Percentiles rank a stretch among this genome's conserved stretches.
Conservation (phyloP, 2,797 vertebrate species). For the Babyrousa celebensis region DNA sequence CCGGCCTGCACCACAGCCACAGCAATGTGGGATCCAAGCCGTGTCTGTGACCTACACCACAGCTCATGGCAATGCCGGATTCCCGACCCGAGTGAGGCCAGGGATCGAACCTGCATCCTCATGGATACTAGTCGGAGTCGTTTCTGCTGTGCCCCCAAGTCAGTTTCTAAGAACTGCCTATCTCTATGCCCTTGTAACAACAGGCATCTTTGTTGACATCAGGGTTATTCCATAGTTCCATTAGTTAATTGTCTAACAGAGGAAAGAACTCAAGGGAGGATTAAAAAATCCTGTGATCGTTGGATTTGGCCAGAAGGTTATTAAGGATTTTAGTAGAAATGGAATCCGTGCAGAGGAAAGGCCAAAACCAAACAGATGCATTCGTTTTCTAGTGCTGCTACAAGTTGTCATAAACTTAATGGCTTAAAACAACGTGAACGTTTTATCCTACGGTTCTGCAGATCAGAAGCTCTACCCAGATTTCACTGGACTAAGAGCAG, state of each 20-base stretch:
- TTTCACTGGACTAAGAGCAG: background rate
- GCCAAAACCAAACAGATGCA: background rate
- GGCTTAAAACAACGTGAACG: background rate
- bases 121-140: no score
- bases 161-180: background rate
- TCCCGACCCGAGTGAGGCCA: no score
- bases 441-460: background rate
- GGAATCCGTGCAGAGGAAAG: background rate
- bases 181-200: background rate
- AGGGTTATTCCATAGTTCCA: background rate
- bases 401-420: background rate
- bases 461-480: background rate
- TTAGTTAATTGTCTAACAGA: constrained; percentile 56
- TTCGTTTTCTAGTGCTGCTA: background rate
- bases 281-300: background rate
- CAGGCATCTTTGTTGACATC: background rate
- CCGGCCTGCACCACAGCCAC: no score
- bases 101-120: no score
- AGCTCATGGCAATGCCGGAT: no score
- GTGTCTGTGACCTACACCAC: no score
- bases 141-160: background rate
- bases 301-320: constrained; percentile 48
- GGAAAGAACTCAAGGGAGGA: background rate
- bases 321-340: constrained; percentile 25
- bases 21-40: no score